These are phyloP conservation scores for Porites evermanni DNA, from an alignment of 92 coral and sea anemone genomes.

Conservation along the genomic window DNA sequence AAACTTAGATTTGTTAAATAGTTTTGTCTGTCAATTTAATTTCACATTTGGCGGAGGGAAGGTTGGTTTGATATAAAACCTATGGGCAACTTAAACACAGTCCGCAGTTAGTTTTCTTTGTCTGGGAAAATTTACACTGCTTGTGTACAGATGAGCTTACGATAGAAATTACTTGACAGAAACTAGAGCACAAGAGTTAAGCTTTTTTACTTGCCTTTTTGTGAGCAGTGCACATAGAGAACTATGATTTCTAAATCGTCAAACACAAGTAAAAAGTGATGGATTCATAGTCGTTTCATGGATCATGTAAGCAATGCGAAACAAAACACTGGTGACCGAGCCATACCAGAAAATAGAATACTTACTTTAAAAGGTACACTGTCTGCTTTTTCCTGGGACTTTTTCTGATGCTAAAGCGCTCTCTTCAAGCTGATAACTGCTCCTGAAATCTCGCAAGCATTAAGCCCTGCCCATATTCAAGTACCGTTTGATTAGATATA, in stretches of 20 bases:
- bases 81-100: not conserved
- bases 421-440: not conserved
- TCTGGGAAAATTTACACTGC: not conserved
- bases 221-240: not conserved
- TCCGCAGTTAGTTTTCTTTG: not conserved
- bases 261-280: too few species aligned
- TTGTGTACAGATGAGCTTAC: not conserved
- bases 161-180: too few species aligned
- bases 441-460: constrained; percentile 35
- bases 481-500: not conserved
- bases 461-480: constrained; percentile 38
- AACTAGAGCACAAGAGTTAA: too few species aligned
- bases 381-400: constrained; percentile 9
- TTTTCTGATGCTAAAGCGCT: constrained; percentile 26
- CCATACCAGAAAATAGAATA: not conserved
- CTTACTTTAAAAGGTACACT: constrained; percentile 28
- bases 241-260: not conserved
- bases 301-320: not conserved
- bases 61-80: not conserved
- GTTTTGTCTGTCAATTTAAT: not conserved
- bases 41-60: not conserved
- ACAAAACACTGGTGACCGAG: not conserved
- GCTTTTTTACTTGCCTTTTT: too few species aligned
- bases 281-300: not conserved
- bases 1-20: not conserved